Percentiles rank a stretch among this genome's conserved stretches.
phyloP scores from a whole-genome alignment of 2,797 vertebrate species.

The Anguilla obscura region DNA sequence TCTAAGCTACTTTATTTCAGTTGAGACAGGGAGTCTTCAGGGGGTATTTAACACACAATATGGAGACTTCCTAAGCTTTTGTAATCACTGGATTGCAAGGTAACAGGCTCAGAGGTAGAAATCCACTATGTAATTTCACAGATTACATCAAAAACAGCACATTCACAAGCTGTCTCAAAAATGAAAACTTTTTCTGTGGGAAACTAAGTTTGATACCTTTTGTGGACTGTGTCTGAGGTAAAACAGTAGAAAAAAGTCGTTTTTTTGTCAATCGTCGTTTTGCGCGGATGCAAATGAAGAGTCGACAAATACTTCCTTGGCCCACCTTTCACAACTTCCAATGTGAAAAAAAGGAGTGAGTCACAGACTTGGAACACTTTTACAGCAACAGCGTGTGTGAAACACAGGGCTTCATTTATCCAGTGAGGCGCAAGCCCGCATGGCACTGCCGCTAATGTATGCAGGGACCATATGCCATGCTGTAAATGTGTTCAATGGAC shows the following conservation, averaged over 20 bases:
- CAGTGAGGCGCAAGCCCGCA: constrained; percentile 15
- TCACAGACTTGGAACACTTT: constrained; percentile 36
- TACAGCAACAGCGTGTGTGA: constrained; percentile 33
- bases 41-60: not conserved
- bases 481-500: constrained; percentile 44
- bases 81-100: not conserved
- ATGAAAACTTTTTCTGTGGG: not conserved
- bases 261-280: not conserved
- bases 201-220: not conserved
- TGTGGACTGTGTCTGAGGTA: not conserved
- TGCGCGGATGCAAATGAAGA: not conserved
- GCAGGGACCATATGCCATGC: constrained; percentile 39
- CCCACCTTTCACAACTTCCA: constrained; percentile 1
- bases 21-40: constrained; percentile 41
- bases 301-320: not conserved
- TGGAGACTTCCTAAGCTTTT: not conserved
- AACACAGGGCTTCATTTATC: constrained; percentile 51
- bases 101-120: not conserved
- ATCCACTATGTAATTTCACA: not conserved
- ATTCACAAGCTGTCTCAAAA: not conserved
- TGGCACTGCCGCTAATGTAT: constrained; percentile 45
- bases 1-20: constrained; percentile 50
- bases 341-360: constrained; percentile 28
- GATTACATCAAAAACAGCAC: not conserved
- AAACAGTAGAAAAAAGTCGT: not conserved